Evolutionary conservation across 2,113 vertebrate species (phyloP).

Genomic region (Echinops telfairi): DNA sequence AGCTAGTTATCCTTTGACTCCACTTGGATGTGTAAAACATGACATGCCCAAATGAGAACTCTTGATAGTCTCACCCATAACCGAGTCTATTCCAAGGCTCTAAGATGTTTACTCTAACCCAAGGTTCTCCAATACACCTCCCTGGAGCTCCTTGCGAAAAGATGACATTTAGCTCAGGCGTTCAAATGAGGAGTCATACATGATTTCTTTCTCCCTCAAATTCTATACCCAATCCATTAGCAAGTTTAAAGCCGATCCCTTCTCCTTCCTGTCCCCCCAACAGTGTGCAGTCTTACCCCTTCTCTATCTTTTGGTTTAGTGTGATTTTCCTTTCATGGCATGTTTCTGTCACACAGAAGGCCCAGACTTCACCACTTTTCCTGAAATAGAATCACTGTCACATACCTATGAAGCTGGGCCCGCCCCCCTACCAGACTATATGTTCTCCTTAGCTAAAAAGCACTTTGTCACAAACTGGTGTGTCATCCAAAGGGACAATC

Average conservation of each 20-base stretch:
- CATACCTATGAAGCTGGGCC: background rate
- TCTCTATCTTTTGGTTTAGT: background rate
- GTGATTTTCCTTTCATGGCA: background rate
- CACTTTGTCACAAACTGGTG: background rate
- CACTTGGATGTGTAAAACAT: background rate
- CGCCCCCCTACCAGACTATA: background rate
- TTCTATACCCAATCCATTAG: background rate
- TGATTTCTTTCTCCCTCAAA: background rate
- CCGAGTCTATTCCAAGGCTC: background rate
- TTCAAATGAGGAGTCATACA: background rate
- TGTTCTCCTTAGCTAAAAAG: background rate
- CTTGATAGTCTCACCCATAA: background rate
- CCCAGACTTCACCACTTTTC: background rate
- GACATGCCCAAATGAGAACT: background rate
- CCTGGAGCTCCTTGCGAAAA: background rate
- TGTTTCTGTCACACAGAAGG: background rate
- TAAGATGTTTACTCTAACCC: no score
- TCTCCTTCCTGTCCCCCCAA: background rate
- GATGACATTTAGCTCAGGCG: constrained; percentile 22
- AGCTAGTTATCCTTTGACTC: constrained; percentile 18
- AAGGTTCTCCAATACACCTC: background rate
- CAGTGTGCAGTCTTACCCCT: background rate
- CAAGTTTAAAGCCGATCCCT: background rate
- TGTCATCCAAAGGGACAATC: background rate
- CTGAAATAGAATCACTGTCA: background rate